These are phyloP conservation scores for Ammodytes dubius DNA, from an alignment of 2,113 vertebrate genomes.

Conservation along the genomic window DNA sequence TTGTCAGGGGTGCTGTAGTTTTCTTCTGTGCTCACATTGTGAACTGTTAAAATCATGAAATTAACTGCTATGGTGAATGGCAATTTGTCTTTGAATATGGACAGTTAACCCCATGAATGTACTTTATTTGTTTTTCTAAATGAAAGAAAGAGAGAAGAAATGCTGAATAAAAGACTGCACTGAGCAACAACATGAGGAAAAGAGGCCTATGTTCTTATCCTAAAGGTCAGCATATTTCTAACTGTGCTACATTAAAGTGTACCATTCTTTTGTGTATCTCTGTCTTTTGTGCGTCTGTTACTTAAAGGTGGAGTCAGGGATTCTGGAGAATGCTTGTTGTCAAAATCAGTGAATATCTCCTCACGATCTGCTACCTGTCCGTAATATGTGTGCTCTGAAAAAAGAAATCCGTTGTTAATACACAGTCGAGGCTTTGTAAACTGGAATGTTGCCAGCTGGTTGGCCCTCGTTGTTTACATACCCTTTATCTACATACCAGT, in stretches of 20 bases:
- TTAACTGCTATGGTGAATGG: neutral
- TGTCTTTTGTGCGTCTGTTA: no score
- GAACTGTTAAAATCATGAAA: neutral
- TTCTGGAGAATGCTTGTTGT: no score
- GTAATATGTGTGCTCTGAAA: no score
- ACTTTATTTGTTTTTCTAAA: neutral
- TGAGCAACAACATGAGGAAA: neutral
- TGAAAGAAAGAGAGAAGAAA: neutral
- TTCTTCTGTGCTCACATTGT: neutral
- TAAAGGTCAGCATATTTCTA: neutral
- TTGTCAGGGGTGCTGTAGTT: neutral
- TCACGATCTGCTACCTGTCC: no score
- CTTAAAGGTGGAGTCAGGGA: no score
- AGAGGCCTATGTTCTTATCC: neutral
- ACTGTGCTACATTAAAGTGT: neutral
- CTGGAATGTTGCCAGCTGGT: no score
- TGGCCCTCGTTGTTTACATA: no score
- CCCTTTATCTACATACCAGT: no score
- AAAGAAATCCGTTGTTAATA: no score
- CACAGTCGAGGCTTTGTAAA: no score
- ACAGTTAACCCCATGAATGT: neutral
- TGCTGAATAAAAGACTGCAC: neutral
- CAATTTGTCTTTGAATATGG: neutral
- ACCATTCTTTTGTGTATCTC: neutral
- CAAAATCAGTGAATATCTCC: no score